Evolutionary conservation across 1,140 invertebrate genomes (phyloP).

Genomic region (Drosophila persimilis): DNA sequence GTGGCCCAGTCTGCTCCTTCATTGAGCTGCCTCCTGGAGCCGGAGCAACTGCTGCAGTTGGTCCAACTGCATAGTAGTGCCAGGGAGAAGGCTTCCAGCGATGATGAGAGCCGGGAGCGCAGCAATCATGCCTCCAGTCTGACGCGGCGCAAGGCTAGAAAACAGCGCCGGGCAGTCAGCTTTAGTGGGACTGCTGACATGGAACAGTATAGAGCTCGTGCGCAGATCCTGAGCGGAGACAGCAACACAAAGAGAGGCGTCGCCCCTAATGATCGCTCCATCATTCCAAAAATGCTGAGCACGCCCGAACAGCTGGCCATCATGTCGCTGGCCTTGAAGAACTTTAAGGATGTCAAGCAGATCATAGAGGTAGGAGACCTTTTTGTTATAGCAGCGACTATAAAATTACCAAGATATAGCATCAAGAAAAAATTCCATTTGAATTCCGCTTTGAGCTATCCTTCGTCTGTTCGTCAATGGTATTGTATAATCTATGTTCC

Average conservation of each 20-base stretch:
- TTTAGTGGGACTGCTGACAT: conserved; percentile 57
- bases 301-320: conserved; percentile 75
- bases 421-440: too few relatives aligned
- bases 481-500: neutral
- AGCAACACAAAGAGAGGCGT: conserved; percentile 1
- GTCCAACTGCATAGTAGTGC: conserved; percentile 62
- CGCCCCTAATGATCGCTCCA: conserved; percentile 46
- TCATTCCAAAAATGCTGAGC: conserved; percentile 75
- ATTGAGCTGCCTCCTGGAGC: conserved; percentile 44
- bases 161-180: conserved; percentile 61
- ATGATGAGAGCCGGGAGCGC: conserved; percentile 75
- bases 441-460: too few relatives aligned
- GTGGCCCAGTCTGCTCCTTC: conserved; percentile 22
- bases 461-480: too few relatives aligned
- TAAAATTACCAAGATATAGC: too few relatives aligned
- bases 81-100: conserved; percentile 69
- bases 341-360: conserved; percentile 77
- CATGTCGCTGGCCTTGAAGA: conserved; percentile 71
- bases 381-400: too few relatives aligned
- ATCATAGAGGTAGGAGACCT: conserved; percentile 68
- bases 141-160: conserved; percentile 62
- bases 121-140: conserved; percentile 58
- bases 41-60: conserved; percentile 66
- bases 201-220: conserved; percentile 39
- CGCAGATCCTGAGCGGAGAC: conserved; percentile 22